Conservation (phyloP, 1,140 invertebrate species). For the Lordiphosa mommai region DNA sequence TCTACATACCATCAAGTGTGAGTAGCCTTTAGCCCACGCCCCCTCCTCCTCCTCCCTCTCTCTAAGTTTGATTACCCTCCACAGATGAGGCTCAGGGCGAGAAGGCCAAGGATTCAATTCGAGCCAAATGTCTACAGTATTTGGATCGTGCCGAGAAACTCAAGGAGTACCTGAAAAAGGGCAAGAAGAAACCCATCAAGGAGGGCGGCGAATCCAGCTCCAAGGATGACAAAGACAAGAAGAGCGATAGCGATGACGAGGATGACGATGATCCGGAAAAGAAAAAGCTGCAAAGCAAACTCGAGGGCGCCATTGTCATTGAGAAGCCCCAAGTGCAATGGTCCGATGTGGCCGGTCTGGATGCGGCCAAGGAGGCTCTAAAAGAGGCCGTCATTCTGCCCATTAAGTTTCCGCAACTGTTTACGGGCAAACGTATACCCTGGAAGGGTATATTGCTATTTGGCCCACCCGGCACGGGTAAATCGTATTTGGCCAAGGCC, state of each 20-base stretch:
- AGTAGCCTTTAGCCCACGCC: slow-evolving; percentile 38
- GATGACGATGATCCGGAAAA: slow-evolving; percentile 97
- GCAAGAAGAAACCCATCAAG: slow-evolving; percentile 94
- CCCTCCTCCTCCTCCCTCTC: background rate
- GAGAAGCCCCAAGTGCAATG: slow-evolving; percentile 98
- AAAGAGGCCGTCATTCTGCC: slow-evolving; percentile 99
- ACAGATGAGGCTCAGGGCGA: slow-evolving; percentile 97
- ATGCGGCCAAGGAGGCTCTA: slow-evolving; percentile 98
- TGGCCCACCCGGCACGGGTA: slow-evolving; percentile 99
- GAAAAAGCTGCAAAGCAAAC: slow-evolving; percentile 94
- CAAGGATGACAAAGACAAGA: slow-evolving; percentile 2
- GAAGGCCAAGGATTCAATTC: slow-evolving; percentile 95
- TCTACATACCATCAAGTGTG: slow-evolving; percentile 98
- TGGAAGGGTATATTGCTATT: slow-evolving; percentile 99
- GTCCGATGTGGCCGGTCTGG: slow-evolving; percentile 98
- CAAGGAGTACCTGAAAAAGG: slow-evolving; percentile 94
- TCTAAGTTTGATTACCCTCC: slow-evolving; percentile 14
- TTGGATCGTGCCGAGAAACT: slow-evolving; percentile 98
- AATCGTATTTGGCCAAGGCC: slow-evolving; percentile 99
- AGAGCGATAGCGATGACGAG: background rate
- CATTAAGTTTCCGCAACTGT: slow-evolving; percentile 99
- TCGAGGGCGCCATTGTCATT: slow-evolving; percentile 97
- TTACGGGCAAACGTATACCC: slow-evolving; percentile 98
- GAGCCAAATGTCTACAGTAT: slow-evolving; percentile 96
- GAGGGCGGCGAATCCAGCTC: slow-evolving; percentile 88